Evolutionary conservation across 2,797 vertebrate species (phyloP), one percentile per base, ranked within the genome.

Genomic region (Anomalospiza imberbis): DNA sequence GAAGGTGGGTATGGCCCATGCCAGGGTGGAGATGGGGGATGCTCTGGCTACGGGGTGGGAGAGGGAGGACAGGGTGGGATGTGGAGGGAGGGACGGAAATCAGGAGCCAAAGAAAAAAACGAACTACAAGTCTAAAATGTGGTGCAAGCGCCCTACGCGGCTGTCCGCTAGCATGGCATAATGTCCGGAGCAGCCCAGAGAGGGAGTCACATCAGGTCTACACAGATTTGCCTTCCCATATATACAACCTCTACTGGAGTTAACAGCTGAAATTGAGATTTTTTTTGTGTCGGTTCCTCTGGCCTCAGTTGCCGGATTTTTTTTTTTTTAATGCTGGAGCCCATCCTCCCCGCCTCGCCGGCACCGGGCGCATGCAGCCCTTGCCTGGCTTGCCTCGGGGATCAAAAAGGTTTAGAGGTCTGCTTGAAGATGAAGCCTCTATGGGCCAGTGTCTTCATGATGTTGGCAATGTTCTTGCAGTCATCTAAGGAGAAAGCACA

Each of bases 401-500:
- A 98, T 98, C 98, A 98, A 97, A 98, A 98, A 12, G 98, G 98
- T 96, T 98, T 98, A 79, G 98, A 98, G 76, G 98, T 98, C 97
- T 98, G 98, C 97, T 98, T 98, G 97, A 98, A 98, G 97, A 98
- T 98, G 96, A 98, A 98, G 95, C 98, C 98, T 97, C 98, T 97
- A 92, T 98, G 98, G 58, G 98, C 98, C 71, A 98, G 94, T 66
- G 98, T 98, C 97, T 98, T 98, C 98, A 98, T 98, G 97, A 98
- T 98, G 97, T 98, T 98, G 92, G 98, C 98, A 34, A 98, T 98
- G 96, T 98, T 98, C 97, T 98, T 98, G 97, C 98, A 98, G 97
- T 98, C 98, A 0, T 98, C 98, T 98, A 91, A 3, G 31, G 84
- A 96, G 83, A 97, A 72, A 92, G 58, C 81, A 83, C 24, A 93